Percentiles rank a stretch among this genome's conserved stretches.
phyloP scores from a whole-genome alignment of 2,797 vertebrate species.

The Halcyon chelicuti region DNA sequence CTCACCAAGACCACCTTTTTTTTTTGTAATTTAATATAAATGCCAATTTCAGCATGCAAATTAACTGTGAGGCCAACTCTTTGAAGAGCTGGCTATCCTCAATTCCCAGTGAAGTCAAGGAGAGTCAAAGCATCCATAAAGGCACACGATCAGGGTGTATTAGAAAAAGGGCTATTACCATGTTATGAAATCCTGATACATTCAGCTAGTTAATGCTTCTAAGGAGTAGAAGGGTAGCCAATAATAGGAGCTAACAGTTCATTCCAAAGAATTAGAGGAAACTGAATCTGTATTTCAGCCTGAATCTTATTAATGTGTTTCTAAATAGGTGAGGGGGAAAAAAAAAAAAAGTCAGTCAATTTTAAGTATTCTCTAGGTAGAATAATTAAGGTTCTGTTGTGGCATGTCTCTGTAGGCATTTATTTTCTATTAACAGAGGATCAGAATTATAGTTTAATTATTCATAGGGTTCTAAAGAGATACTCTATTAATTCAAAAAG shows the following conservation, averaged over 20 bases:
- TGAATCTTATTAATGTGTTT: neutral
- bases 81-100: neutral
- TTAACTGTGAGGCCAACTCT: neutral
- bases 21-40: neutral
- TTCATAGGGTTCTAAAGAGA: constrained; percentile 21
- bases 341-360: neutral
- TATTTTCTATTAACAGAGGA: constrained; percentile 32
- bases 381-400: neutral
- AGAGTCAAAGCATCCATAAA: neutral
- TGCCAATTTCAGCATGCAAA: neutral
- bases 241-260: neutral
- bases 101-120: neutral
- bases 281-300: neutral
- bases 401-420: neutral
- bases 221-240: neutral
- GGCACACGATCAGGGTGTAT: neutral
- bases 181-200: neutral
- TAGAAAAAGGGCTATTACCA: neutral
- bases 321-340: neutral
- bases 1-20: neutral
- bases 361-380: neutral
- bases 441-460: constrained; percentile 41
- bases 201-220: neutral
- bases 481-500: neutral
- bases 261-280: neutral